Evolutionary conservation across 2,113 vertebrate species (phyloP), one percentile per base, ranked within the genome.

Genomic region (Serinus canaria): DNA sequence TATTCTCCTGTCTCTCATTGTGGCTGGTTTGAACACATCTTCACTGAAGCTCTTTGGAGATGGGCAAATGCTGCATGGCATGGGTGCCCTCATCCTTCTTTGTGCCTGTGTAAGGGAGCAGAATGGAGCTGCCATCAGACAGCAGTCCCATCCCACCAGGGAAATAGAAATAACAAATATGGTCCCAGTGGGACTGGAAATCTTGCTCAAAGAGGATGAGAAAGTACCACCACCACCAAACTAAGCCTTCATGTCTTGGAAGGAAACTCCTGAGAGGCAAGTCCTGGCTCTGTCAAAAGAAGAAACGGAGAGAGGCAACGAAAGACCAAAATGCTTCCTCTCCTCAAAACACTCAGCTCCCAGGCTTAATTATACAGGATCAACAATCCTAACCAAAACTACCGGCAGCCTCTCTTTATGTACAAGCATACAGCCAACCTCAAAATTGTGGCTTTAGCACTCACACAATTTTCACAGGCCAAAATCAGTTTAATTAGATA

Each of bases 381-480:
- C 59, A 90, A 92, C 86, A 90, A 73, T 19, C 37, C 59, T 73
- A 93, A 92, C 88, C 92, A 63, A 92, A 93, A 89, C 80, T 67
- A 56, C 76, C 78, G 47, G 70, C 80, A 94, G 35, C 27, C 14
- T 83, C 7, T 83, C 11, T 37, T 27, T 37, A 13, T 4, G 18
- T 78, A 37, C 12, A 63, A 95, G 64, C 8, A 4, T 39, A 58
- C 14, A 94, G 52, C 33, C 87, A 88, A 83, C 90, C 79, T 93
- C 95, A 92, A 92, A 93, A 81, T 92, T 16, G 27, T 21, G 31
- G 50, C 60, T 92, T 93, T 33, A 92, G 60, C 39, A 35, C 56
- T 93, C 60, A 52, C 21, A 43, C 14, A 63, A 56, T 74, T 88
- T 94, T 86, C 41, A 92, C 37, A 76, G 81, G 63, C 63, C 79